These are phyloP conservation scores for Aurelia sp. DNA, from an alignment of 30 jellyfish, hydroid and myxozoan species.

Conservation along the genomic window DNA sequence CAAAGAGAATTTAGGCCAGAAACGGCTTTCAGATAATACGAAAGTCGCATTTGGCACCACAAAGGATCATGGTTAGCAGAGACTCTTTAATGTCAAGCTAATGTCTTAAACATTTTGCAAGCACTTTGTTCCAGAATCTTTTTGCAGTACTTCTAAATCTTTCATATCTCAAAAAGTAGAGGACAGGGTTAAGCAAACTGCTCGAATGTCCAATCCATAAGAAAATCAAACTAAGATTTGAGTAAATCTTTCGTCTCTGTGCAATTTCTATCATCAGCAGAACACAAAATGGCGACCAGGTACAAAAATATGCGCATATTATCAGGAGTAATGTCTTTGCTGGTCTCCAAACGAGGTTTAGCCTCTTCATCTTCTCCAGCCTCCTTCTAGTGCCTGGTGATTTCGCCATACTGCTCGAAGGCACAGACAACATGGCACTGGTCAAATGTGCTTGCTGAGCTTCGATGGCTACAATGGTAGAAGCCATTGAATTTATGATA, in stretches of 20 bases:
- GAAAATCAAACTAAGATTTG: slow-evolving; percentile 38
- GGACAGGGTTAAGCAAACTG: slow-evolving; percentile 61
- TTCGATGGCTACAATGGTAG: neutral
- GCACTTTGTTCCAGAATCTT: neutral
- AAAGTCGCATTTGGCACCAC: too few species aligned
- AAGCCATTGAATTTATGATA: neutral
- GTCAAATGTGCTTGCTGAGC: neutral
- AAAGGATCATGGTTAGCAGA: too few species aligned
- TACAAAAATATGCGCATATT: slow-evolving; percentile 38
- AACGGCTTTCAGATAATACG: too few species aligned
- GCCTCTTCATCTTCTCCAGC: neutral
- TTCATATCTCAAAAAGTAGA: slow-evolving; percentile 50
- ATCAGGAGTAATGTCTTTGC: slow-evolving; percentile 54
- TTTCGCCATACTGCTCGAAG: too few species aligned
- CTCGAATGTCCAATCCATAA: slow-evolving; percentile 77
- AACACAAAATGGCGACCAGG: slow-evolving; percentile 80
- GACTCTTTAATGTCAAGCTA: too few species aligned
- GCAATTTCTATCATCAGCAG: slow-evolving; percentile 55
- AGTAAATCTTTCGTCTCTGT: slow-evolving; percentile 1
- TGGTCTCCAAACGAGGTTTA: slow-evolving; percentile 23
- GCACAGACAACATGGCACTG: neutral
- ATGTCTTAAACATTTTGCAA: neutral
- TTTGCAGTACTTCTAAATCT: slow-evolving; percentile 30
- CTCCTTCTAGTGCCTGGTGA: slow-evolving; percentile 5
- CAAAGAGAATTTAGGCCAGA: too few species aligned